These are phyloP conservation scores for Chelon auratus DNA, from an alignment of 2,797 vertebrate species.

Conservation along the genomic window DNA sequence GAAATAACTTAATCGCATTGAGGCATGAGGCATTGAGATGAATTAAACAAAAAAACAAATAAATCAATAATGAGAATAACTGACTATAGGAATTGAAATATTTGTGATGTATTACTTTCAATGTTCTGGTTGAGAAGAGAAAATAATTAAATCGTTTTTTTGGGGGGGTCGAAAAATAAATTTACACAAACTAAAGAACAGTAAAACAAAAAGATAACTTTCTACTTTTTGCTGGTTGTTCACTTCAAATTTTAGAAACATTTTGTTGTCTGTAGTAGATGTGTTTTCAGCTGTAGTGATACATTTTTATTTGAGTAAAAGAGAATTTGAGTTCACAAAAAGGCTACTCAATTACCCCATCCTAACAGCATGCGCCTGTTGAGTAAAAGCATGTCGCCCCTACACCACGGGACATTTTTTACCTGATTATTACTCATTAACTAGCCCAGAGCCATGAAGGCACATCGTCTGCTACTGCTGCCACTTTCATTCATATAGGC, in stretches of 20 bases:
- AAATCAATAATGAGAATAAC: neutral
- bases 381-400: neutral
- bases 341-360: neutral
- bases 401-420: neutral
- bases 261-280: neutral
- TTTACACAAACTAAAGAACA: neutral
- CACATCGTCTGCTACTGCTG: neutral
- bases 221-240: neutral
- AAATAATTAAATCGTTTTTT: neutral
- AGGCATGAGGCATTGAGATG: neutral
- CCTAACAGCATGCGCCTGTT: neutral
- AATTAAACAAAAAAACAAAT: neutral
- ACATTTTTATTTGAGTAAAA: constrained; percentile 5
- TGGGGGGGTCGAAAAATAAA: neutral
- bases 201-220: neutral
- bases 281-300: neutral
- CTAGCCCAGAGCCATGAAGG: constrained; percentile 7
- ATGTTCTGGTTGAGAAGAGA: no score
- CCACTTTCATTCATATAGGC: constrained; percentile 15
- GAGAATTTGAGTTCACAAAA: neutral
- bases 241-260: constrained; percentile 1
- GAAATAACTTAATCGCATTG: neutral
- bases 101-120: no score
- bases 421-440: constrained; percentile 7
- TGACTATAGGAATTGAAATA: neutral